phyloP scores from a whole-genome alignment of 1,140 invertebrate species.

The Microplitis mediator region DNA sequence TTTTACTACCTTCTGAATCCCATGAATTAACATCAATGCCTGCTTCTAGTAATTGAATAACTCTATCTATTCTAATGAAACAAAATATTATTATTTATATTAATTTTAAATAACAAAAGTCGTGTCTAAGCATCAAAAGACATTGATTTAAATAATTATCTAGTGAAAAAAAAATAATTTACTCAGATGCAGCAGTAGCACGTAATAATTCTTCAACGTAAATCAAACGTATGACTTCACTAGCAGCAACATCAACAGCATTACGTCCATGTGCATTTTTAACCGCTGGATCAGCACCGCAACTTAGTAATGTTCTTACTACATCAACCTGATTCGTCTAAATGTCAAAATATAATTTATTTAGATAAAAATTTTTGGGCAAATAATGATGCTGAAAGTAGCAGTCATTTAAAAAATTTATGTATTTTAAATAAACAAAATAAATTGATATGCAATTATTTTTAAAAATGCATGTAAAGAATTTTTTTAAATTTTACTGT shows the following conservation, averaged over 20 bases:
- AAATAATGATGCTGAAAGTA: too few relatives aligned
- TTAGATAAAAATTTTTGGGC: neutral
- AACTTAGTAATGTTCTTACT: slow-evolving; percentile 66
- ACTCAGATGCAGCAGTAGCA: slow-evolving; percentile 71
- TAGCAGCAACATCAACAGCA: slow-evolving; percentile 64
- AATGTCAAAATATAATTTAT: slow-evolving; percentile 27
- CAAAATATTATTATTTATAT: too few relatives aligned
- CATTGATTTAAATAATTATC: too few relatives aligned
- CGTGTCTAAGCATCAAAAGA: too few relatives aligned
- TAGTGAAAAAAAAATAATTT: slow-evolving; percentile 39
- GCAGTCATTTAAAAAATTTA: too few relatives aligned
- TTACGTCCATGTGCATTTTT: slow-evolving; percentile 66
- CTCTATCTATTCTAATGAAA: slow-evolving; percentile 54
- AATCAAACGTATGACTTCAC: slow-evolving; percentile 64
- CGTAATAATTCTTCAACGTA: slow-evolving; percentile 70
- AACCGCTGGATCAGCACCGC: slow-evolving; percentile 67
- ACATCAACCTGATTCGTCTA: slow-evolving; percentile 67
- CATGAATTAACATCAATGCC: slow-evolving; percentile 67
- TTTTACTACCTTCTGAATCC: slow-evolving; percentile 67
- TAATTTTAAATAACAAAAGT: too few relatives aligned
- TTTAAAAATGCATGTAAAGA: too few relatives aligned
- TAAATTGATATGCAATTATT: too few relatives aligned
- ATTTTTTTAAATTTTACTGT: too few relatives aligned
- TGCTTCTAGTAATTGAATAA: slow-evolving; percentile 60
- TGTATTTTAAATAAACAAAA: too few relatives aligned